These are phyloP conservation scores for Athene cunicularia DNA, from an alignment of 2,113 vertebrate genomes.

Conservation along the genomic window DNA sequence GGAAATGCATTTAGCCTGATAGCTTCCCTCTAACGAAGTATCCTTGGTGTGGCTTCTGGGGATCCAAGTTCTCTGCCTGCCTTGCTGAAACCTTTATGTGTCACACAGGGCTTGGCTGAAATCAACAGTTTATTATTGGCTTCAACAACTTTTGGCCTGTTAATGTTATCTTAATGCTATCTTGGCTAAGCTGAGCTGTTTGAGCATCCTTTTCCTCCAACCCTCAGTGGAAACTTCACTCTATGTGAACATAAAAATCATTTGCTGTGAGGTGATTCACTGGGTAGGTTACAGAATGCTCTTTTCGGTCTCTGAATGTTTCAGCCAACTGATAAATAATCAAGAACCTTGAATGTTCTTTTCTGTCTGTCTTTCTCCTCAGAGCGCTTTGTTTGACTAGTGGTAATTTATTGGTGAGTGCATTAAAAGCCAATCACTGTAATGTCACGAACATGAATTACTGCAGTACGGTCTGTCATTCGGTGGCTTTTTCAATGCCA, in stretches of 20 bases:
- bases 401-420: slow-evolving; percentile 30
- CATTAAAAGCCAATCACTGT: slow-evolving; percentile 14
- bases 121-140: neutral
- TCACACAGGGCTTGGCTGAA: neutral
- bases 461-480: neutral
- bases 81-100: neutral
- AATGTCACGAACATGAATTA: slow-evolving; percentile 28
- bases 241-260: neutral
- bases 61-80: neutral
- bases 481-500: slow-evolving; percentile 16
- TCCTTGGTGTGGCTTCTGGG: neutral
- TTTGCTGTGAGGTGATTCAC: neutral
- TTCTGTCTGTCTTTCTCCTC: slow-evolving; percentile 34
- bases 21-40: neutral
- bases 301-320: neutral
- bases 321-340: slow-evolving; percentile 49
- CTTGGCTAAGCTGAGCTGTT: neutral
- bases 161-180: neutral
- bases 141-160: neutral
- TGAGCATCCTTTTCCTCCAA: neutral
- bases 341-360: slow-evolving; percentile 27
- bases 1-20: neutral
- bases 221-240: neutral
- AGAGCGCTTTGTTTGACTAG: neutral
- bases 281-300: neutral